phyloP scores from a whole-genome alignment of 2,113 vertebrate genomes.

The Diglossa brunneiventris region DNA sequence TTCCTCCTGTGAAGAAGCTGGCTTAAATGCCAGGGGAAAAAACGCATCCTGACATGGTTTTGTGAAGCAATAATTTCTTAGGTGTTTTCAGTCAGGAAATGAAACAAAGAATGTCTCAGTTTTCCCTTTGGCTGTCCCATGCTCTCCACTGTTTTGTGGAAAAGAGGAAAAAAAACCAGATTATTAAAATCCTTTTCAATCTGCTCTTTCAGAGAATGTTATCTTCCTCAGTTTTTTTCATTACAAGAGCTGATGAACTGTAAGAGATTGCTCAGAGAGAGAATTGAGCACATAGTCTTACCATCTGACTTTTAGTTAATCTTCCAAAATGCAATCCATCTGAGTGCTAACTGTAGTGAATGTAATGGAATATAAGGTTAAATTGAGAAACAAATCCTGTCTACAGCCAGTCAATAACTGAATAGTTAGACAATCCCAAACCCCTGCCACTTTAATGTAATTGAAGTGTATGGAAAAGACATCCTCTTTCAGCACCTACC shows the following conservation, averaged over 20 bases:
- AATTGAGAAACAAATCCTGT: slow-evolving; percentile 6
- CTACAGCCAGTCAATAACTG: slow-evolving; percentile 3
- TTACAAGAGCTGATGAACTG: neutral
- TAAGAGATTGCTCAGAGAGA: neutral
- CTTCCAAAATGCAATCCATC: slow-evolving; percentile 7
- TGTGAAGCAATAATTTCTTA: neutral
- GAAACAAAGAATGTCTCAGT: neutral
- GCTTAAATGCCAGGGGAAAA: neutral
- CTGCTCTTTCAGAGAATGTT: neutral
- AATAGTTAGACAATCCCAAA: neutral
- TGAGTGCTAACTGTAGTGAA: neutral
- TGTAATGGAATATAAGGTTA: slow-evolving; percentile 4
- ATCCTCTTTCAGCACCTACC: neutral
- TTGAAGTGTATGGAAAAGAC: slow-evolving; percentile 38
- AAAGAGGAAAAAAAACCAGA: neutral
- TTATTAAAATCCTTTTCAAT: neutral
- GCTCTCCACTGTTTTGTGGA: neutral
- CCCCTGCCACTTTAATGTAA: neutral
- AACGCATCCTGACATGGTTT: neutral
- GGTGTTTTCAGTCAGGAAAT: neutral
- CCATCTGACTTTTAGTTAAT: neutral
- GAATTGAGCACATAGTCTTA: neutral
- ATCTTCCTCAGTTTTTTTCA: neutral
- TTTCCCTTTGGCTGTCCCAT: neutral
- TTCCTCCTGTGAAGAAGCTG: neutral